These are phyloP conservation scores for Cerceris ruficornis DNA, from an alignment of 2,888 invertebrate species.

Conservation along the genomic window DNA sequence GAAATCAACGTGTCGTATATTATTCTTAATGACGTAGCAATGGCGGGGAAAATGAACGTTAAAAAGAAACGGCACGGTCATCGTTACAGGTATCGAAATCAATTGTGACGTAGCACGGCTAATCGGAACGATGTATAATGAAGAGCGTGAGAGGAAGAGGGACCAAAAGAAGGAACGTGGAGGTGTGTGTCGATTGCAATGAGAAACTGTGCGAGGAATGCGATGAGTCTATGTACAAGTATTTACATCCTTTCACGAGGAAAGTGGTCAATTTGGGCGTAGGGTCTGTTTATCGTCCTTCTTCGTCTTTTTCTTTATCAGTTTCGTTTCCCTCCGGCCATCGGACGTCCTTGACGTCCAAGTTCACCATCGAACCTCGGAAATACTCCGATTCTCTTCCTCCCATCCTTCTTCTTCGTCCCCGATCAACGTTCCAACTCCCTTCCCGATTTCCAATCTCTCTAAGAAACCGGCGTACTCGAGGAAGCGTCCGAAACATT, in stretches of 20 bases:
- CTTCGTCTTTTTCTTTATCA: not conserved
- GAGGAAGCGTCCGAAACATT: not conserved
- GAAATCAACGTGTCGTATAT: not conserved
- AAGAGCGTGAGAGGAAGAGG: not conserved
- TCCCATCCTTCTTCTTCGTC: not conserved
- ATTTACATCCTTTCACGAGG: constrained; percentile 70
- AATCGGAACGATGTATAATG: constrained; percentile 18
- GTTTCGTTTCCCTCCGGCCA: not conserved
- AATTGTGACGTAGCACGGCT: constrained; percentile 19
- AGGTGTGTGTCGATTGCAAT: constrained; percentile 64
- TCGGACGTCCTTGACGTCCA: constrained; percentile 8
- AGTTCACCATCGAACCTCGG: constrained; percentile 4
- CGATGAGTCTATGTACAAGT: constrained; percentile 76
- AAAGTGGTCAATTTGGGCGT: constrained; percentile 48
- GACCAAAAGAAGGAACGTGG: constrained; percentile 30
- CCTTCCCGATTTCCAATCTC: not conserved
- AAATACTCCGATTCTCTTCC: not conserved
- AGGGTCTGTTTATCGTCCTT: constrained; percentile 30
- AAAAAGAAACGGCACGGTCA: constrained; percentile 14
- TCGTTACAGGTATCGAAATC: constrained; percentile 14
- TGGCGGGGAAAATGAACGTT: not conserved
- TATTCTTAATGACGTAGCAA: not conserved
- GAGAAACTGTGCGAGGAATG: constrained; percentile 73
- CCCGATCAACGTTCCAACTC: not conserved
- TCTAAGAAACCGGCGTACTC: constrained; percentile 1